A percentile compares a stretch with the other conserved stretches of the same genome.
Evolutionary conservation across 2,888 invertebrate genomes (phyloP).

Genomic region (Ernsta delagoae): DNA sequence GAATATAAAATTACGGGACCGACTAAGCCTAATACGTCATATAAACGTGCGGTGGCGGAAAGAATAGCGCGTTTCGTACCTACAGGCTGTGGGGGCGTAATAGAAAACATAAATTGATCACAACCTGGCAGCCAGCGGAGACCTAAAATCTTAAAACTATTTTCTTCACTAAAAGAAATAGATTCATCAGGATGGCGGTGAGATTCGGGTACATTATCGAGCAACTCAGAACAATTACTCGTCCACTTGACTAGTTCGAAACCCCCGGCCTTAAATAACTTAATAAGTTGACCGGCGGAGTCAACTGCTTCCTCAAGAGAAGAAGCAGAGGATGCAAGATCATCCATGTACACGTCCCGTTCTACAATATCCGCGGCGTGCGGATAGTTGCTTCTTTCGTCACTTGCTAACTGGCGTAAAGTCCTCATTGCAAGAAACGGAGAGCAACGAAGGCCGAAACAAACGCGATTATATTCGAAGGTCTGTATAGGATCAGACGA

Average conservation of each 20-base stretch:
- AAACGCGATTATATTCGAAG: constrained; percentile 4
- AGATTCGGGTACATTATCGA: neutral
- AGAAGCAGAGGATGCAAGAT: constrained; percentile 7
- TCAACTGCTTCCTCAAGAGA: constrained; percentile 31
- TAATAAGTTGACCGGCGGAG: constrained; percentile 13
- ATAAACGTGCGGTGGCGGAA: constrained; percentile 12
- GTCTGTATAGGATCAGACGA: neutral
- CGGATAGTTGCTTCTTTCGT: neutral
- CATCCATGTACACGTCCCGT: constrained; percentile 2
- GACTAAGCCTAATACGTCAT: constrained; percentile 19
- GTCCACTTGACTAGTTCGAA: constrained; percentile 9
- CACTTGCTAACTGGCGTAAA: constrained; percentile 27
- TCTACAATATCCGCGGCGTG: neutral
- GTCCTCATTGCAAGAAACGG: constrained; percentile 36
- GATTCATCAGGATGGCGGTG: neutral
- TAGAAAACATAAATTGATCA: constrained; percentile 13
- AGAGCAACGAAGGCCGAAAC: constrained; percentile 30
- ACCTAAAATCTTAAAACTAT: constrained; percentile 28
- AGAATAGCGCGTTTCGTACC: constrained; percentile 20
- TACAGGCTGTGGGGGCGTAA: neutral
- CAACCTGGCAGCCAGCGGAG: constrained; percentile 12
- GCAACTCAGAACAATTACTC: neutral
- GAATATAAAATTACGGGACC: constrained; percentile 10
- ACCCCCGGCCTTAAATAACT: constrained; percentile 14
- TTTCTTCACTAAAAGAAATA: neutral